Percentiles rank a stretch among this genome's conserved stretches.
These are phyloP conservation scores for Paguma larvata DNA, from an alignment of 2,797 vertebrate genomes.

Conservation along the genomic window DNA sequence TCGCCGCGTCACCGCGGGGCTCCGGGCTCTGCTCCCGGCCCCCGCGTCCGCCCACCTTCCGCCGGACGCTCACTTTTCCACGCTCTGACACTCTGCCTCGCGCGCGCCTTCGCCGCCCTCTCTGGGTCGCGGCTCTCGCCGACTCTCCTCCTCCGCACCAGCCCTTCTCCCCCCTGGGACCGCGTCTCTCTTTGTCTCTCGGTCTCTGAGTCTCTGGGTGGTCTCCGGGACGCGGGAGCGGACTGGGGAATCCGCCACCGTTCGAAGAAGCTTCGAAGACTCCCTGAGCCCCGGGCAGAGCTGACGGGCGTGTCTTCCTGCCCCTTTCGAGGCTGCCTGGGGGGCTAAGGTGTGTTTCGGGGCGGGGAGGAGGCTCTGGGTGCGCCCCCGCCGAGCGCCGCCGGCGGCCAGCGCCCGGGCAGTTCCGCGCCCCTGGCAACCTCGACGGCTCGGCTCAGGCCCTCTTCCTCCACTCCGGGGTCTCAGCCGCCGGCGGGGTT, in stretches of 20 bases:
- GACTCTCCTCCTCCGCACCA: not conserved
- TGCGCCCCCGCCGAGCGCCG: not conserved
- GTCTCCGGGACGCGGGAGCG: not conserved
- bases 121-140: not conserved
- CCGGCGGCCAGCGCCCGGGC: not conserved
- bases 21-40: not conserved
- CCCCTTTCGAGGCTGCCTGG: not conserved
- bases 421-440: not conserved
- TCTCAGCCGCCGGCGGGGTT: not conserved
- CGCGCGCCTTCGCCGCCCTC: not conserved
- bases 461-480: not conserved
- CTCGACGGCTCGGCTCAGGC: not conserved
- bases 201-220: conserved; percentile 59
- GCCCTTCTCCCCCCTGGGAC: not conserved
- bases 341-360: not conserved
- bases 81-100: not conserved
- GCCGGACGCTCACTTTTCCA: conserved; percentile 64
- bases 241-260: too few species aligned
- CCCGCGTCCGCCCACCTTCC: not conserved
- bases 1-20: not conserved
- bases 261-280: not conserved
- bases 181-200: conserved; percentile 53
- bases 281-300: not conserved
- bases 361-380: not conserved
- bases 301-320: not conserved